Base-by-base conservation (phyloP, 1,140 invertebrate species). In the Calliphora vicina region DNA sequence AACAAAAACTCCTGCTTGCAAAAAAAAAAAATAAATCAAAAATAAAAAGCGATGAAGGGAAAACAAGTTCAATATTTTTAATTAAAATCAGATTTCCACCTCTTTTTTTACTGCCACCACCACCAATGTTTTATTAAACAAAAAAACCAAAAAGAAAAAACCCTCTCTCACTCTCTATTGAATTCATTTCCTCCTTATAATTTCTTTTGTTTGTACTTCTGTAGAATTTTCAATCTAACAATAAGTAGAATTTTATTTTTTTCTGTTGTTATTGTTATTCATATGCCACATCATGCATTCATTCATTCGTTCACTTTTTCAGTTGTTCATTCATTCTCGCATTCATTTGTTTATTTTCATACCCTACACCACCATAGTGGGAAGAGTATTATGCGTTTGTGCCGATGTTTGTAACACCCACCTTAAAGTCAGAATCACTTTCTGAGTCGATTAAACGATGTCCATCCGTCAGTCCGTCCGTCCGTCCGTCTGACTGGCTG, bases 1-100 rank as follows among this genome's bases (percentile, higher is more conserved):
- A 67, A 67, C 9, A 74, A 74, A 74, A 43, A 43, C 35, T 78
- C 74, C 74, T 78, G 74, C 74, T 43, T 78, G 20, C 74, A 78
- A 45, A 20, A 78, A 23, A 35, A 43, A 5, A 43, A 42, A 43
- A 78, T 20, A 74, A 74, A 57, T 5, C 25, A 78, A 78, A 50
- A n/a, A n/a, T n/a, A n/a, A n/a, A n/a, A n/a, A n/a, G n/a, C 1
- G 45, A 50, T 50, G 45, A 15, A 50, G 45, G 45, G 17, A 78
- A 23, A 45, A 43, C 74, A 78, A 45, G 42, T 23, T 25, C n/a
- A 42, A 78, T 29, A 78, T 43, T 78, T 43, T 9, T 20, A 76
- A 35, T 76, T 42, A 67, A 67, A 67, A 67, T 67, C 61, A 67
- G 61, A 67, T 78, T 78, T 78, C 74, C 74, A 43, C 61, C 61